Evolutionary conservation across 2,797 vertebrate genomes (phyloP).

Genomic region (Chaetophractus vellerosus): DNA sequence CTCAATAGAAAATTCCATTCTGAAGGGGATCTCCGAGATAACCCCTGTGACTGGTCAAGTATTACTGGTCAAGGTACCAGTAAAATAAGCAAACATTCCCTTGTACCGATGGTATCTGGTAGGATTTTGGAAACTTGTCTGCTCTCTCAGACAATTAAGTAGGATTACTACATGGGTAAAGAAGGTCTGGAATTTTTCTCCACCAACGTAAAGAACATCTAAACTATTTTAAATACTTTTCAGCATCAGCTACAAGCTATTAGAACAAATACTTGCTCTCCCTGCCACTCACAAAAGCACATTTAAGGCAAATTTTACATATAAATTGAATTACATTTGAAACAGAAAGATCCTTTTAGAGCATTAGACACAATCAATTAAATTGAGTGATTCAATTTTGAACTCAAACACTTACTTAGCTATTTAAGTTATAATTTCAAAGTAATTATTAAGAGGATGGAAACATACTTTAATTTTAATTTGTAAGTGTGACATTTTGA

Average conservation of each 20-base stretch:
- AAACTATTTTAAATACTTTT: conserved; percentile 60
- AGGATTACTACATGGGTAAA: not conserved
- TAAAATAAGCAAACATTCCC: not conserved
- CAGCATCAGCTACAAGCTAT: not conserved
- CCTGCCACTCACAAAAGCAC: conserved; percentile 25
- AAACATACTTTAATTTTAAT: conserved; percentile 6
- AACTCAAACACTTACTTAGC: not conserved
- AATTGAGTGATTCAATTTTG: conserved; percentile 57
- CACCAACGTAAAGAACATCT: not conserved
- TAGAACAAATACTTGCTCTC: conserved; percentile 19
- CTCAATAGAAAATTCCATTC: not conserved
- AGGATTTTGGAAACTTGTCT: not conserved
- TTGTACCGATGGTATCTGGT: not conserved
- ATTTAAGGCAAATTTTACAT: not conserved
- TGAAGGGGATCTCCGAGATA: conserved; percentile 7
- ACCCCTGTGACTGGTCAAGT: not conserved
- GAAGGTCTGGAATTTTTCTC: not conserved
- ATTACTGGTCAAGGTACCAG: not conserved
- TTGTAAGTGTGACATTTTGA: conserved; percentile 56
- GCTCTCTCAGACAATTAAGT: not conserved
- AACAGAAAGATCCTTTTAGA: not conserved
- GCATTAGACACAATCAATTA: not conserved
- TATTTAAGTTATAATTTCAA: conserved; percentile 53
- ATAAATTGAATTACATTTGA: conserved; percentile 4
- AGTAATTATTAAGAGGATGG: conserved; percentile 9